Base-by-base conservation (phyloP, 2,888 invertebrate species). In the Branchinecta sandiegonensis region DNA sequence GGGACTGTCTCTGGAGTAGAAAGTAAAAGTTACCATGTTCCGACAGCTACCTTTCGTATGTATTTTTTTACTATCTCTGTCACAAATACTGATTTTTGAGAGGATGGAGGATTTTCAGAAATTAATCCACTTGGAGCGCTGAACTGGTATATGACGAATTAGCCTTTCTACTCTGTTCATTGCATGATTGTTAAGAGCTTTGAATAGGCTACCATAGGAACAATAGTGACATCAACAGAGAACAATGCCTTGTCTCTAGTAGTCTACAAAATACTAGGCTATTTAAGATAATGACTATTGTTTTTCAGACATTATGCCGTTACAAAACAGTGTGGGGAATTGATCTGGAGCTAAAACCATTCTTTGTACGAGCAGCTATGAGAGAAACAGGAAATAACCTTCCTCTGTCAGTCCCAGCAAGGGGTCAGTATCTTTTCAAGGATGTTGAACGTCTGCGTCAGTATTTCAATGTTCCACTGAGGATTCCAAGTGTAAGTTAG, bases 281-380 rank as follows among this genome's bases (percentile, higher is more conserved):
- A 5, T 37, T 37, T 37, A 46, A 12, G 56, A 12, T 14, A n/a
- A 37, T 37, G 37, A 37, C 37, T 37, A 37, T 68, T 12, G 56
- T 50, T 69, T n/a, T 48, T 23, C 71, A 78, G 77, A 74, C 75
- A 7, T 70, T 79, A 8, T 72, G 74, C 67, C 72, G 78, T 17
- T 76, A 78, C 71, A 72, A 73, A 67, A 50, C 71, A 14, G 71
- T 74, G 72, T 79, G 80, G 79, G n/a, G 46, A 64, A 77, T 79
- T 47, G 74, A 76, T 65, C 70, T 80, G 13, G 74, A 76, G 65
- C 72, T 79, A 69, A 76, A 76, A 67, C 80, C 80, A 14, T 76
- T 78, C 68, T 77, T 76, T 66, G 74, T 80, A 9, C 76, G 77
- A 65, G 78, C 76, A 50, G 73, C 80, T n/a, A 78, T 80, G 78